Base-by-base conservation (phyloP, 2,888 invertebrate genomes). In the Strigamia crassipes region DNA sequence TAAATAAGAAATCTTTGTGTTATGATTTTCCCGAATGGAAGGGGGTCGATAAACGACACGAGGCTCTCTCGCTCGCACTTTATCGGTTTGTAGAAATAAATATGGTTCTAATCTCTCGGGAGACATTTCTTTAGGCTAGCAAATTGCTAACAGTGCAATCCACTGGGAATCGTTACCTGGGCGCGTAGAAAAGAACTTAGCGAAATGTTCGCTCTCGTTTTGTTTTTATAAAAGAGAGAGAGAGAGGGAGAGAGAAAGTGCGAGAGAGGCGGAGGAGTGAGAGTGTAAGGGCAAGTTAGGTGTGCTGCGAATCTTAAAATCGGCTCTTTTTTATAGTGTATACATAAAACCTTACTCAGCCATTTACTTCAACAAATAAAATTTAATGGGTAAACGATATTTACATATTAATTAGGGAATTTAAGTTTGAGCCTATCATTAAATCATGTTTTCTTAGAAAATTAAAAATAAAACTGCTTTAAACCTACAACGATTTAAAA, bases 81-180 rank as follows among this genome's bases (percentile, higher is more conserved):
- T 38, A 42, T 78, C 78, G 38, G 38, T 78, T 78, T 78, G 78
- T 78, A 78, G 34, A 42, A 42, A 42, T 42, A 78, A 78, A 42
- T 42, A 42, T 78, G 38, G 78, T 42, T 78, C 42, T 78, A 78
- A 78, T 78, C 78, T 78, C 41, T n/a, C 10, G 78, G 41, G 38
- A 78, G 78, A 18, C 78, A 42, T 78, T 42, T 78, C 18, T 78
- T 78, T 78, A 42, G 78, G 42, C 42, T 38, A 78, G 78, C 73
- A 73, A 73, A 73, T 73, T 73, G 73, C 73, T n/a, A 56, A 73
- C 73, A 27, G 73, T 31, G 23, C 73, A 73, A 73, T 73, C 73
- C 73, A 73, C 27, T 27, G 73, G 73, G 73, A 73, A 73, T 27
- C 73, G 73, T 73, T 73, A 31, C 73, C 15, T 73, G 73, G 73